phyloP scores from a whole-genome alignment of 2,113 vertebrate genomes.

The Tupaia tana region DNA sequence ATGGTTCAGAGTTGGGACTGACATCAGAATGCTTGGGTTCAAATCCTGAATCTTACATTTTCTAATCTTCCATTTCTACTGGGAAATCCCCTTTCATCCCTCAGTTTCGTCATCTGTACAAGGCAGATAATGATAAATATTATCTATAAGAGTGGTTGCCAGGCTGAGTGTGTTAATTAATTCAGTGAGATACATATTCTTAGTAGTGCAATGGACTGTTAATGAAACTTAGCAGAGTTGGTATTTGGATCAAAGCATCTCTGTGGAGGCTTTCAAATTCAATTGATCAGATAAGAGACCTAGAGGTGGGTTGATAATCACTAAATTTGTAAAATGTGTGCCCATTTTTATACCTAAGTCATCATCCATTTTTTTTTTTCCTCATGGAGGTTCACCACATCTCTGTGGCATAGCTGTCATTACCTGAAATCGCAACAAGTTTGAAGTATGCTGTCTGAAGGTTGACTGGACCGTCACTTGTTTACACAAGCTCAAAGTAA shows the following conservation, averaged over 20 bases:
- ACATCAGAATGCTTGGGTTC: not conserved
- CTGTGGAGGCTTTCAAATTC: not conserved
- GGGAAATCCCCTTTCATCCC: not conserved
- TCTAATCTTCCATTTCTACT: not conserved
- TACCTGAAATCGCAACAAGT: too few species aligned
- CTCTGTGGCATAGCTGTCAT: not conserved
- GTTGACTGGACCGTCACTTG: not conserved
- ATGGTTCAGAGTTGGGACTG: not conserved
- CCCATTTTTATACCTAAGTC: not conserved
- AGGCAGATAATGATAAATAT: not conserved
- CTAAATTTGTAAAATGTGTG: not conserved
- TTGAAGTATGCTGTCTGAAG: not conserved
- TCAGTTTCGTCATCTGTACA: conserved; percentile 10
- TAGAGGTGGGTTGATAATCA: not conserved
- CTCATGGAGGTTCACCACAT: too few species aligned
- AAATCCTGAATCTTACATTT: not conserved
- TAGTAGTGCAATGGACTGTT: not conserved
- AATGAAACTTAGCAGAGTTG: not conserved
- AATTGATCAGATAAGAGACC: not conserved
- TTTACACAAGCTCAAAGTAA: not conserved
- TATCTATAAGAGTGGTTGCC: not conserved
- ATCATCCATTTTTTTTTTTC: not conserved
- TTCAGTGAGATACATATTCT: not conserved
- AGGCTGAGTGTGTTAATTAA: not conserved
- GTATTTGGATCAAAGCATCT: not conserved